Evolutionary conservation across 2,888 invertebrate genomes (phyloP).

Genomic region (Allophyes oxyacanthae): DNA sequence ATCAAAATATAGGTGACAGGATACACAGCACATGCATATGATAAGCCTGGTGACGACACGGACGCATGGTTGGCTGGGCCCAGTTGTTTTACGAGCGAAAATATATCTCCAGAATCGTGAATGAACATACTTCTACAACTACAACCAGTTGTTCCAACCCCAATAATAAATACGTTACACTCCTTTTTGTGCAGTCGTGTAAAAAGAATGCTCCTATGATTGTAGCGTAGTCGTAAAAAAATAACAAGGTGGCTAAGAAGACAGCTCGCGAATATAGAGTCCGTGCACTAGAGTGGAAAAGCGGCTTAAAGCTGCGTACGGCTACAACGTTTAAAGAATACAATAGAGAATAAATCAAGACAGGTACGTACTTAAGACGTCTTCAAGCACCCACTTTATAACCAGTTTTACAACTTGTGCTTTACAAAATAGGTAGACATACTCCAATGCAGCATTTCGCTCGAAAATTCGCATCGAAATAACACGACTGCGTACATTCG

Average conservation of each 20-base stretch:
- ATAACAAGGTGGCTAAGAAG: background rate
- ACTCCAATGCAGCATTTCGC: constrained; percentile 33
- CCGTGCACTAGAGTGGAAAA: background rate
- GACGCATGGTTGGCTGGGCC: constrained; percentile 16
- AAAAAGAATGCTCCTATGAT: too few species aligned
- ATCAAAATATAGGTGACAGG: constrained; percentile 14
- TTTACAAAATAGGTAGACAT: constrained; percentile 12
- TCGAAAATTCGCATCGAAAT: constrained; percentile 23
- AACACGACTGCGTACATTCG: constrained; percentile 43
- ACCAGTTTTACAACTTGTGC: background rate
- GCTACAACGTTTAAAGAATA: background rate
- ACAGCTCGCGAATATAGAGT: background rate
- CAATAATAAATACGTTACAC: too few species aligned
- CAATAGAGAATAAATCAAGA: constrained; percentile 1
- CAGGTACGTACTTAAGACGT: background rate
- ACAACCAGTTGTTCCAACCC: too few species aligned
- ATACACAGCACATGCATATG: background rate
- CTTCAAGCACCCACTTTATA: background rate
- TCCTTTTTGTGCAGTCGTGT: too few species aligned
- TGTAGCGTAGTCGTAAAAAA: too few species aligned
- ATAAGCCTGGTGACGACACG: constrained; percentile 17
- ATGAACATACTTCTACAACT: too few species aligned
- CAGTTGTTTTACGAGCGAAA: too few species aligned
- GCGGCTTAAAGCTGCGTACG: too few species aligned
- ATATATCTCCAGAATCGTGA: too few species aligned